Conservation (phyloP, 37 sponge, comb jelly and placozoan species). For the Cladorhizidae sp. region DNA sequence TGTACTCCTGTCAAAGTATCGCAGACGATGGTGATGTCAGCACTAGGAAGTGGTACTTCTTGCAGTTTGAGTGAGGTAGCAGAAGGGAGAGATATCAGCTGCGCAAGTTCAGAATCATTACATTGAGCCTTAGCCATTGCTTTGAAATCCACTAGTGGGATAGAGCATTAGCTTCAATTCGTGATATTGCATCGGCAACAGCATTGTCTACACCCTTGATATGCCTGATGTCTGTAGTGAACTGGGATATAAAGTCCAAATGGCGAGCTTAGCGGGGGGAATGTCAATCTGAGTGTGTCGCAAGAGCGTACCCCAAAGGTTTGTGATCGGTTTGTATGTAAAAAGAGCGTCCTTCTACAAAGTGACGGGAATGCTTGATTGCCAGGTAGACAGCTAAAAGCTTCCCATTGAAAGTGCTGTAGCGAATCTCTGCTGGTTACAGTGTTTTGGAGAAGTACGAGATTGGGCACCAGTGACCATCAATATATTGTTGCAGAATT, state of each 20-base stretch:
- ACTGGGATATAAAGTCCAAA: constrained; percentile 56
- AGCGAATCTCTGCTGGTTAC: constrained; percentile 52
- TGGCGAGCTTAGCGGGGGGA: too few relatives aligned
- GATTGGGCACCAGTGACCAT: constrained; percentile 33
- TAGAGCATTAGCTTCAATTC: constrained; percentile 56
- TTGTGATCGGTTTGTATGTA: constrained; percentile 68
- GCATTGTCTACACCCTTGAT: constrained; percentile 49
- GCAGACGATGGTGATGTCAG: constrained; percentile 29
- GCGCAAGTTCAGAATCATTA: constrained; percentile 50
- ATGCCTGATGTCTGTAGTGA: constrained; percentile 66
- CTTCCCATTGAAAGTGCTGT: constrained; percentile 73
- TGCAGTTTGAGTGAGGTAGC: constrained; percentile 16
- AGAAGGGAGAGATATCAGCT: constrained; percentile 31
- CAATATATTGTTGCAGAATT: constrained; percentile 56
- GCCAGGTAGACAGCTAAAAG: too few relatives aligned
- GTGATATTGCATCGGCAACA: constrained; percentile 70
- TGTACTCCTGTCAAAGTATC: constrained; percentile 56
- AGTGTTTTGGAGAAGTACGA: too few relatives aligned
- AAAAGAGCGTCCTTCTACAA: constrained; percentile 18
- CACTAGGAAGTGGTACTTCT: constrained; percentile 30
- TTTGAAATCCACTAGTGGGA: constrained; percentile 8
- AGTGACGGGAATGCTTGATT: too few relatives aligned
- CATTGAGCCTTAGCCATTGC: constrained; percentile 39
- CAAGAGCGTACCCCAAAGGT: constrained; percentile 50
- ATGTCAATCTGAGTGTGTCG: too few relatives aligned